These are phyloP conservation scores for Cheilosia variabilis DNA, from an alignment of 2,888 invertebrate species.

Conservation along the genomic window DNA sequence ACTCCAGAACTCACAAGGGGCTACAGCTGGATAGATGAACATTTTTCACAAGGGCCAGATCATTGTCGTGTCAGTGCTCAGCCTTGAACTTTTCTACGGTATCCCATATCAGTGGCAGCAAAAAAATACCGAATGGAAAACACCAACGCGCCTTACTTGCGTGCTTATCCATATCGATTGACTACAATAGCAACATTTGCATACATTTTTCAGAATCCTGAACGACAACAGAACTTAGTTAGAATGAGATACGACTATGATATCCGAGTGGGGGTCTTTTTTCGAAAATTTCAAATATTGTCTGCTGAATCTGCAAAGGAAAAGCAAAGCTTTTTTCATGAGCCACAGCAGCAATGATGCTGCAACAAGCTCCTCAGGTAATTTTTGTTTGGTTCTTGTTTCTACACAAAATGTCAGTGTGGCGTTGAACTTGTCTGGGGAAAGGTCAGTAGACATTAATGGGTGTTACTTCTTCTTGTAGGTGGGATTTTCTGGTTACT, in stretches of 20 bases:
- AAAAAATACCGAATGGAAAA: not conserved
- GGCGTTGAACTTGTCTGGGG: conserved; percentile 51
- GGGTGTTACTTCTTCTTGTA: not conserved
- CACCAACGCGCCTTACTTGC: not conserved
- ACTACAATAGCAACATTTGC: conserved; percentile 47
- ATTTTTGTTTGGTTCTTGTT: not conserved
- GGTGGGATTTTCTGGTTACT: not conserved
- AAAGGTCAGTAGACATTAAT: not conserved
- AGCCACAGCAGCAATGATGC: conserved; percentile 36
- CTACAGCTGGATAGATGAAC: conserved; percentile 6
- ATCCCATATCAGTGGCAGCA: not conserved
- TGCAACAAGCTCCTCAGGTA: conserved; percentile 47
- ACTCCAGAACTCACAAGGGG: not conserved
- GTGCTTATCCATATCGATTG: conserved; percentile 51
- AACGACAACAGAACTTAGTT: conserved; percentile 3
- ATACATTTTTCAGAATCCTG: conserved; percentile 18
- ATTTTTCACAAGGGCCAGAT: conserved; percentile 24
- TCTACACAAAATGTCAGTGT: conserved; percentile 17
- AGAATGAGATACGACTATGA: not conserved
- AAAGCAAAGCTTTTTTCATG: conserved; percentile 28
- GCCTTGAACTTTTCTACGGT: conserved; percentile 58
- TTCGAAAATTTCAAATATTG: not conserved
- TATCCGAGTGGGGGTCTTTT: not conserved
- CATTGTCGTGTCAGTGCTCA: conserved; percentile 32
- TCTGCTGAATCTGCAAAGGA: conserved; percentile 58